Evolutionary conservation across 1,140 invertebrate genomes (phyloP).

Genomic region (Lerema accius): DNA sequence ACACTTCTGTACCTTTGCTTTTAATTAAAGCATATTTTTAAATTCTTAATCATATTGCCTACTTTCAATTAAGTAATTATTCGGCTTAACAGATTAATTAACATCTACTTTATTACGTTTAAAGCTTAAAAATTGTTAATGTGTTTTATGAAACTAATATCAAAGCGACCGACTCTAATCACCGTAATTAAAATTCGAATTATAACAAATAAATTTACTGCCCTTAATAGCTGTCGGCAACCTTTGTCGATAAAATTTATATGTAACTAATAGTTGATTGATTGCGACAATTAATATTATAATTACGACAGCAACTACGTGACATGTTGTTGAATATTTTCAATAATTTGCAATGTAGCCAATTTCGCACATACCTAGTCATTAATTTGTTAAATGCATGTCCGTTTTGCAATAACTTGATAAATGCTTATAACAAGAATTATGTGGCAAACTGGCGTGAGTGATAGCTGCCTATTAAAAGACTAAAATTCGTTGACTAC

Average conservation of each 20-base stretch:
- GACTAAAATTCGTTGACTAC: no score
- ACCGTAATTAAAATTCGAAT: slow-evolving; percentile 13
- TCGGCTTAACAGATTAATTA: no score
- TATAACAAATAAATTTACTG: slow-evolving; percentile 9
- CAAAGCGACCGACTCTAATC: slow-evolving; percentile 9
- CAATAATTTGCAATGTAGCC: slow-evolving; percentile 5
- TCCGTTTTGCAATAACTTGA: slow-evolving; percentile 3
- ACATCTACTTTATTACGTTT: no score
- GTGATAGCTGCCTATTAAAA: no score
- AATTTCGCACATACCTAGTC: slow-evolving; percentile 4
- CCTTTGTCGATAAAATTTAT: slow-evolving; percentile 18
- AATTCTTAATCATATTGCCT: no score
- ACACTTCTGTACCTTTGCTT: no score
- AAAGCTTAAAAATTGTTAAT: no score
- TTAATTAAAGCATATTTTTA: no score
- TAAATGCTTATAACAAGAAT: no score
- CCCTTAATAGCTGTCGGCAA: slow-evolving; percentile 16
- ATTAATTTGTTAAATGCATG: not conserved
- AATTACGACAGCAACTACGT: slow-evolving; percentile 11
- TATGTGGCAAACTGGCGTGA: no score
- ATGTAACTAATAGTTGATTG: slow-evolving; percentile 4
- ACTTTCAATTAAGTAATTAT: no score
- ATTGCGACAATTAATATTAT: slow-evolving; percentile 20
- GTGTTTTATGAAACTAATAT: not conserved
- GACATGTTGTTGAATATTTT: slow-evolving; percentile 10